Evolutionary conservation across 1,140 invertebrate genomes (phyloP), one percentile per base, ranked within the genome.

Genomic region (Fopius arisanus): DNA sequence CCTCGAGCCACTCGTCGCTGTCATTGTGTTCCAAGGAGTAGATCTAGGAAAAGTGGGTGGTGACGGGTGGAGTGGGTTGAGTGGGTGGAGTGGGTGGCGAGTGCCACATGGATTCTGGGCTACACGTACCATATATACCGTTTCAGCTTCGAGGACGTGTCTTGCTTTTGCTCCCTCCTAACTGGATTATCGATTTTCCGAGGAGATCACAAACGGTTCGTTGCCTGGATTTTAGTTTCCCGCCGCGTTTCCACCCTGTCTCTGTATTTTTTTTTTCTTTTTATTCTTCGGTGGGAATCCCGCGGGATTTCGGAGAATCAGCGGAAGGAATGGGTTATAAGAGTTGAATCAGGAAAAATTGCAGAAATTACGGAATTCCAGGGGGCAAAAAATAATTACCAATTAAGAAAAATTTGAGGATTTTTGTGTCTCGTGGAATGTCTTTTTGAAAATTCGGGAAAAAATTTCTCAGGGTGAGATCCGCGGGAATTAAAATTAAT

Each of bases 151-250:
- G 3, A 2, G 29, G 33, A 65, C 62, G 62, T 65, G 62, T 65
- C 29, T 31, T 29, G 62, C 4, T 33, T 65, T 19, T 31, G 28
- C 12, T 65, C 1, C 3, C 19, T 33, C 62, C 23, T 59, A 33
- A 65, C 29, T 14, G 62, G 62, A 65, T 65, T 65, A 65, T 65
- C 62, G 62, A 65, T 65, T 65, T 19, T 31, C n/a, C 62, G 7
- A 10, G 26, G 29, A 1, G 29, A 65, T 31, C 62, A 65, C 29
- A 65, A 65, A 65, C 62, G 62, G 62, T 65, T 65, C 62, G 33
- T 65, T 65, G 62, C 33, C 62, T 29, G n/a, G 26, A 65, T 65
- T 31, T 29, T 33, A 65, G 0, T 1, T 31, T 28, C 29, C 16
- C 4, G n/a, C n/a, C n/a, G 29, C 16, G 29, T 65, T 16, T 33